Base-by-base conservation (phyloP, 2,797 vertebrate genomes). In the Crocidura indochinensis region DNA sequence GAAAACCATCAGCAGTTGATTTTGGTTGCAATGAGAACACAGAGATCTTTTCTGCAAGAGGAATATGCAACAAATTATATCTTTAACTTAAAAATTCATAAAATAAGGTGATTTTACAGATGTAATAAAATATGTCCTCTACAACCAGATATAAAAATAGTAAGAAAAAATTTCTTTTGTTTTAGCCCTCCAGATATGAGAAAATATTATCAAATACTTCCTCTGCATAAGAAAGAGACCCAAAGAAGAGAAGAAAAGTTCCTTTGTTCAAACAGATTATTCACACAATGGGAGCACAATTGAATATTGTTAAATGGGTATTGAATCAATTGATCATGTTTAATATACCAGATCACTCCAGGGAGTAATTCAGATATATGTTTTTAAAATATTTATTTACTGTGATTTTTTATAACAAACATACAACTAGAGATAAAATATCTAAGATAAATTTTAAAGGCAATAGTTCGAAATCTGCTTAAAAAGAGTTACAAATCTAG, bases 371-470 rank as follows among this genome's bases (percentile, higher is more conserved):
- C 56, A 60, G 56, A 60, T 20, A 19, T 60, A 17, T 19, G 56
- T 20, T 20, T 56, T 60, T 60, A 19, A 60, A 60, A 60, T 19
- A 17, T 60, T 20, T 60, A 38, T 60, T 17, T 65, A 24, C 49
- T 91, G 17, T 84, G 76, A 75, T 86, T 91, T 64, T 27, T 65
- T 27, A 89, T 82, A 74, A 87, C 74, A 26, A 65, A 85, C 82
- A 78, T 78, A 27, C 9, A 1, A 89, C 27, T 51, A 75, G 24
- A 6, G 71, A 8, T 76, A 84, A 73, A 92, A 53, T 71, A 83
- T 19, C 24, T 67, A 44, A 22, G 11, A 26, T 47, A 27, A 93
- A 85, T 74, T 88, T 82, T 92, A 56, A 85, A 76, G 44, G 65
- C 65, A 76, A 67, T 67, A 71, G 6, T 68, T 80, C 51, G 20